Conservation (phyloP, 2,113 vertebrate genomes). For the Herpailurus yagouaroundi region DNA sequence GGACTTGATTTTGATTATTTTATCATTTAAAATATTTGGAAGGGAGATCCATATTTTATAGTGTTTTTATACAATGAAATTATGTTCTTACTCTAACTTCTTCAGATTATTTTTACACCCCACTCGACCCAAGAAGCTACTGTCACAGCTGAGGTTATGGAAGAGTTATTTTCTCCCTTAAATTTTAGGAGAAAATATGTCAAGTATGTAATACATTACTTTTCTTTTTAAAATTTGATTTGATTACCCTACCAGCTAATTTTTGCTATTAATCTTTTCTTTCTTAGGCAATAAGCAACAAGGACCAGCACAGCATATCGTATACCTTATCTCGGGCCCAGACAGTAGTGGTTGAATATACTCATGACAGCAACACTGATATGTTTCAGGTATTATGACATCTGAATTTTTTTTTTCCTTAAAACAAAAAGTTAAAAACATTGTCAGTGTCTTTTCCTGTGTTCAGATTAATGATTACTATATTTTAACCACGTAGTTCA, state of each 20-base stretch:
- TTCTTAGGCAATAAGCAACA: conserved; percentile 97
- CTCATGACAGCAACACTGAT: conserved; percentile 97
- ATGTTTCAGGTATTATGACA: conserved; percentile 94
- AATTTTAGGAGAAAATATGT: background rate
- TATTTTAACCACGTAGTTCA: conserved; percentile 34
- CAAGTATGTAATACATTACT: background rate
- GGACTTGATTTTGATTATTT: conserved; percentile 42
- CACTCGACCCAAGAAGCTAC: background rate
- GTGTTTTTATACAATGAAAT: conserved; percentile 10
- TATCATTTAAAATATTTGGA: conserved; percentile 46
- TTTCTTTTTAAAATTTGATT: background rate
- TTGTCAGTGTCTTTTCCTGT: background rate
- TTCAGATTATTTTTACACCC: background rate
- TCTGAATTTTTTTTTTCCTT: background rate
- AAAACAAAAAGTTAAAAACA: background rate
- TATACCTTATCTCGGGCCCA: conserved; percentile 97
- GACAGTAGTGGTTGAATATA: conserved; percentile 99
- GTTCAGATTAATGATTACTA: background rate
- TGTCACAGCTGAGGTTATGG: background rate
- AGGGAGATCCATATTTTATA: background rate
- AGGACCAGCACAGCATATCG: conserved; percentile 99
- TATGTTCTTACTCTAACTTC: conserved; percentile 7
- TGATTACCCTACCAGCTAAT: conserved; percentile 39
- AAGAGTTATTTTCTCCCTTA: background rate
- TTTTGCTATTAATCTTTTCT: conserved; percentile 64